phyloP scores from a whole-genome alignment of 2,113 vertebrate species.

The Poeciliopsis prolifica region DNA sequence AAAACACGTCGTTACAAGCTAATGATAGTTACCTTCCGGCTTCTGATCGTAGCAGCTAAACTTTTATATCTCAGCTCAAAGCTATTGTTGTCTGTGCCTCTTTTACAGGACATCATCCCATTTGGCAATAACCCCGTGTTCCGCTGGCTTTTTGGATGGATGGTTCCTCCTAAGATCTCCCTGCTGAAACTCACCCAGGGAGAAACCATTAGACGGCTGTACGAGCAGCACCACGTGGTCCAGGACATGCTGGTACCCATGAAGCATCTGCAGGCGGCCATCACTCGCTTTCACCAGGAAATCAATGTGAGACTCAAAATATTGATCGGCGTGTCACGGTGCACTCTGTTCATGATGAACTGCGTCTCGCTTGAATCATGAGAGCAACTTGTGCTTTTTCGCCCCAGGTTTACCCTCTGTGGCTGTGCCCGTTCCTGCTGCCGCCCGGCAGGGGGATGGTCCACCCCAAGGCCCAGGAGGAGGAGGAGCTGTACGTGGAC shows the following conservation, averaged over 20 bases:
- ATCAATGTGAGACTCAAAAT: conserved; percentile 82
- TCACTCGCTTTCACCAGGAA: conserved; percentile 88
- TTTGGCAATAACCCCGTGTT: conserved; percentile 95
- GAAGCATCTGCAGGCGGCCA: conserved; percentile 85
- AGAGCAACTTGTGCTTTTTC: not conserved
- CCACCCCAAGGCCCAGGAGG: conserved; percentile 90
- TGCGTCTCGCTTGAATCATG: not conserved
- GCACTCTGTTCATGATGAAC: not conserved
- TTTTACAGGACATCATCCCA: conserved; percentile 92
- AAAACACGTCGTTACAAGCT: not conserved
- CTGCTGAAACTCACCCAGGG: conserved; percentile 97
- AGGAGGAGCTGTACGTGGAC: conserved; percentile 91
- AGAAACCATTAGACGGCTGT: conserved; percentile 91
- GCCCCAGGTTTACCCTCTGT: conserved; percentile 93
- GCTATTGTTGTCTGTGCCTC: not conserved
- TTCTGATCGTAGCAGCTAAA: not conserved
- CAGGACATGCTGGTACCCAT: conserved; percentile 98
- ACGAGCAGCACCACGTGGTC: conserved; percentile 95
- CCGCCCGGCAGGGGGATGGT: conserved; percentile 93
- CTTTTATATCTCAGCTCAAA: no score
- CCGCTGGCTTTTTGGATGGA: conserved; percentile 95
- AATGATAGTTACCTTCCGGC: not conserved
- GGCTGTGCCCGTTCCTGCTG: conserved; percentile 94
- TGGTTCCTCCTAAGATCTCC: conserved; percentile 98
- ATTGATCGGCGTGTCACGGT: not conserved